Conservation (phyloP, 2,113 vertebrate genomes). For the Oxyura jamaicensis region DNA sequence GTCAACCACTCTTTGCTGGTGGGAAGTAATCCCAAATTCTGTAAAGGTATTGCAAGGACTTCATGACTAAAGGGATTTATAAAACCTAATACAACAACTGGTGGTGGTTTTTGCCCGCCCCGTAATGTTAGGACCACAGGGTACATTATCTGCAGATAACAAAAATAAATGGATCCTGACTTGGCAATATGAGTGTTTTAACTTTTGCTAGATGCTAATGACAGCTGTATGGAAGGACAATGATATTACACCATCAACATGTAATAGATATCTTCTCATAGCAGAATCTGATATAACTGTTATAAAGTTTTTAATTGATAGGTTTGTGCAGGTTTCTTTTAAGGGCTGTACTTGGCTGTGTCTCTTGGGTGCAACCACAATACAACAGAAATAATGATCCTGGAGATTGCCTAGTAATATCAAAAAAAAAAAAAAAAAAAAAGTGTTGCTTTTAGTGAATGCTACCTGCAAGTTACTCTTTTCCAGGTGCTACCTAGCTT, state of each 20-base stretch:
- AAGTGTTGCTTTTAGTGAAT: not conserved
- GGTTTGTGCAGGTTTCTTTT: not conserved
- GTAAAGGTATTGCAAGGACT: not conserved
- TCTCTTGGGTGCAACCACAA: not conserved
- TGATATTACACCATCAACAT: not conserved
- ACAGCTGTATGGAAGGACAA: not conserved
- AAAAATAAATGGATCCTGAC: not conserved
- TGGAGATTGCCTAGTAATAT: not conserved
- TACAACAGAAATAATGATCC: not conserved
- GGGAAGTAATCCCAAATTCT: not conserved
- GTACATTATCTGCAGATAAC: not conserved
- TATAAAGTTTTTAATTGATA: not conserved
- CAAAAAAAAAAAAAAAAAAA: not conserved
- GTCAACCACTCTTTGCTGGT: not conserved
- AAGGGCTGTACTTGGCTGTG: not conserved
- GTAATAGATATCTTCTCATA: not conserved
- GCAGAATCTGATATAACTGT: not conserved
- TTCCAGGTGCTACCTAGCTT: not conserved
- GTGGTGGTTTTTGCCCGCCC: not conserved
- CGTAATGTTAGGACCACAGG: not conserved
- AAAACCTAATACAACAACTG: not conserved
- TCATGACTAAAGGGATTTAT: not conserved
- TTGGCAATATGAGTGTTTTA: no score
- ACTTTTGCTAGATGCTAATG: not conserved
- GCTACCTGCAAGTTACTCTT: not conserved